These are phyloP conservation scores for Podarcis raffonei DNA, from an alignment of 2,113 vertebrate genomes.

Conservation along the genomic window DNA sequence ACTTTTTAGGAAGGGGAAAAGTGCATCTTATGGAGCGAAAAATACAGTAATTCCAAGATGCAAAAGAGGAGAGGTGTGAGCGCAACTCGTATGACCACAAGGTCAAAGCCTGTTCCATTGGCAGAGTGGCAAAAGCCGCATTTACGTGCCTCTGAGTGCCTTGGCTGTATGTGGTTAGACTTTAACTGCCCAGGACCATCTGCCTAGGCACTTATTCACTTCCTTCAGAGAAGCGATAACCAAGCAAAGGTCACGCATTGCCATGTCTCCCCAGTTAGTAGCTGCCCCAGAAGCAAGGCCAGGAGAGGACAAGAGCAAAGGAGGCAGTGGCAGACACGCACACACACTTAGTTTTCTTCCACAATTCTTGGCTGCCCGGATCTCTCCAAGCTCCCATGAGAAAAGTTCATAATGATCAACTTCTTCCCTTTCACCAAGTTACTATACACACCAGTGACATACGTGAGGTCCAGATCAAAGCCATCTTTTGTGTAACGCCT, in stretches of 20 bases:
- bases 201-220: background rate
- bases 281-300: background rate
- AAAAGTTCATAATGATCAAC: background rate
- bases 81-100: background rate
- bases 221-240: background rate
- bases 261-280: background rate
- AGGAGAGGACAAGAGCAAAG: background rate
- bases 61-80: no score
- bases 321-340: background rate
- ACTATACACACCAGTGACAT: slow-evolving; percentile 85
- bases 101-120: background rate
- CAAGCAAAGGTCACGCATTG: background rate
- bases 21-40: no score
- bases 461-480: slow-evolving; percentile 97
- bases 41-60: no score
- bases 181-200: background rate
- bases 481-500: slow-evolving; percentile 91
- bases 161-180: background rate
- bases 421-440: background rate
- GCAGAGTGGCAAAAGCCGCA: background rate
- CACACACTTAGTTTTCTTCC: background rate
- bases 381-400: background rate
- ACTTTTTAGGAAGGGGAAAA: no score
- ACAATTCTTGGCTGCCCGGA: background rate
- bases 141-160: background rate